Evolutionary conservation across 2,113 vertebrate genomes (phyloP), one percentile per base, ranked within the genome.

Genomic region (Otocyon megalotis): DNA sequence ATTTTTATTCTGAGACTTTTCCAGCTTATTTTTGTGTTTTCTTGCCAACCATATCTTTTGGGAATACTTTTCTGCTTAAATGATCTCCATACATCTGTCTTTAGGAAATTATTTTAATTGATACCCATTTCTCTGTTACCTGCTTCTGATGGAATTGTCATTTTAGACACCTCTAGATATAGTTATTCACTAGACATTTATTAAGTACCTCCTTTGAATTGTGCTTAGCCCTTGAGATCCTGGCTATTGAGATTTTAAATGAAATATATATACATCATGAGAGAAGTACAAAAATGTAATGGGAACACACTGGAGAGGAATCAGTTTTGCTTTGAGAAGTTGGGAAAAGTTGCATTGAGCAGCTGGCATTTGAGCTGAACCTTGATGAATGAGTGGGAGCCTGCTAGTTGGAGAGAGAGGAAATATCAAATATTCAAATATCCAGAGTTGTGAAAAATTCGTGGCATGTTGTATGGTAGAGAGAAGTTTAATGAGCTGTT

Each of bases 41-140:
- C 3, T 53, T 94, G 56, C 69, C 37, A 94, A 56, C 30, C 30
- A 43, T 76, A 22, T 80, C 88, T 94, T 84, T 81, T 80, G 81
- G 94, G 97, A 96, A 92, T 88, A 28, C n/a, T 88, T 93, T 97
- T 54, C 88, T 88, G 15, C 81, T 94, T 90, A 92, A 65, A 50
- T 90, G 37, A 96, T 97, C 93, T 80, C 62, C 85, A 93, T 48
- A 71, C 82, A 77, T 84, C 74, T 63, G 22, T 90, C 96, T 87
- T 93, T 86, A 94, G 79, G 84, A 77, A 94, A 93, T 95, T 96
- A 93, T 84, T 97, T 96, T 97, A 96, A 96, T 97, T 95, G 92
- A 97, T 97, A 69, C 48, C 43, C 37, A 87, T 96, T 97, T 96
- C 63, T 96, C 93, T 94, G 89, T 97, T 93, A 81, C 74, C 58